These are phyloP conservation scores for Kradibia gibbosae DNA, from an alignment of 1,140 invertebrate genomes.

Conservation along the genomic window DNA sequence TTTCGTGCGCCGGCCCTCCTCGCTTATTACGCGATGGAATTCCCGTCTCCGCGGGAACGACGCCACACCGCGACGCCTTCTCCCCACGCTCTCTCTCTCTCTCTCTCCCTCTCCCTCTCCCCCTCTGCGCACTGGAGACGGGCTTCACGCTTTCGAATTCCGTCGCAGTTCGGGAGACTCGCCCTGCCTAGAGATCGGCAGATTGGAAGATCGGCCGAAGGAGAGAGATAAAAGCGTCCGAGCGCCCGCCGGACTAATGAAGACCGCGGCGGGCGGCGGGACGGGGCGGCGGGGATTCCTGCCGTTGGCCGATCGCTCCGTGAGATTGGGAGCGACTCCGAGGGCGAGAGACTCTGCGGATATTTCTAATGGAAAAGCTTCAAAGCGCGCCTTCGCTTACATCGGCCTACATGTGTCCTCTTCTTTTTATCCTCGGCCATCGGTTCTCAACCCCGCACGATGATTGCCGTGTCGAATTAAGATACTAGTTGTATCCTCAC, in stretches of 20 bases:
- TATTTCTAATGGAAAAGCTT: slow-evolving; percentile 6
- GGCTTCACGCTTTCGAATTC: slow-evolving; percentile 40
- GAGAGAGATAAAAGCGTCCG: slow-evolving; percentile 30
- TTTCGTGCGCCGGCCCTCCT: neutral
- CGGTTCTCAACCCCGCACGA: too few relatives aligned
- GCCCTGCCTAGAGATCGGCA: too few relatives aligned
- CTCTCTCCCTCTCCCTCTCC: too few relatives aligned
- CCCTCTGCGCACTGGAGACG: neutral
- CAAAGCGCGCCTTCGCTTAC: neutral
- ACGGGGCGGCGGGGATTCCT: neutral
- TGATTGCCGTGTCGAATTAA: too few relatives aligned
- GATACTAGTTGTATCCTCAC: too few relatives aligned
- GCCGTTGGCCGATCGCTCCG: slow-evolving; percentile 24
- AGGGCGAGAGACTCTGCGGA: neutral
- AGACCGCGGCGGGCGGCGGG: neutral
- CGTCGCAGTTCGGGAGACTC: neutral
- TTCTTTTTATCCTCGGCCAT: too few relatives aligned
- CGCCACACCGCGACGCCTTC: neutral
- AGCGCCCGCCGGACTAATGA: neutral
- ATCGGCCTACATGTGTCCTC: neutral
- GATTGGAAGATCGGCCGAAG: too few relatives aligned
- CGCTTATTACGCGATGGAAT: slow-evolving; percentile 20
- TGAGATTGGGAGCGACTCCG: slow-evolving; percentile 13
- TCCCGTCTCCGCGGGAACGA: neutral
- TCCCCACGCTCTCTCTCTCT: too few relatives aligned